These are phyloP conservation scores for Dynastes hyllus DNA, from an alignment of 2,888 invertebrate species.

Conservation along the genomic window DNA sequence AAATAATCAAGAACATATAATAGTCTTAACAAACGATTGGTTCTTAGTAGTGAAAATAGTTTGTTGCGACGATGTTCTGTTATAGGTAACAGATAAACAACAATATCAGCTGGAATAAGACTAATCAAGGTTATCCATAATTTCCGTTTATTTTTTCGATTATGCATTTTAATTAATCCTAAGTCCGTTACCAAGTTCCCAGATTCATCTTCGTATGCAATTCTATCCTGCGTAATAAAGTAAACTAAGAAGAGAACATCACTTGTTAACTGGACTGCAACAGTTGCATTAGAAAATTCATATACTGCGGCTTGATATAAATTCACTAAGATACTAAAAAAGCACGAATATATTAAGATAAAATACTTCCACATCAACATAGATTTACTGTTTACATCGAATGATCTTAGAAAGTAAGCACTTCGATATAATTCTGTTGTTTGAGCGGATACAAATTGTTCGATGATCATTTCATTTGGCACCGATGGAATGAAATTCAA, in stretches of 20 bases:
- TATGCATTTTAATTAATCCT: conserved; percentile 29
- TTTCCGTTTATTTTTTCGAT: conserved; percentile 30
- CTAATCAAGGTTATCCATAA: conserved; percentile 43
- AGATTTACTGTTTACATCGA: conserved; percentile 35
- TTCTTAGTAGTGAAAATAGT: conserved; percentile 30
- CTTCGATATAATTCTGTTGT: conserved; percentile 8
- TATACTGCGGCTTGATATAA: conserved; percentile 43
- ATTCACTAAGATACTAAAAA: conserved; percentile 37
- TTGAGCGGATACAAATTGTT: neutral
- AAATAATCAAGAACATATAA: conserved; percentile 48
- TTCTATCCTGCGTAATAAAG: conserved; percentile 42
- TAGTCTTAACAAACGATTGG: conserved; percentile 46
- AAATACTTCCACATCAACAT: conserved; percentile 37
- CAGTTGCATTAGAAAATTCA: conserved; percentile 17
- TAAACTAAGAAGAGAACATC: conserved; percentile 41
- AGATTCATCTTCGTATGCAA: conserved; percentile 49
- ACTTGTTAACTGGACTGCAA: conserved; percentile 38
- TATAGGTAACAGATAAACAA: conserved; percentile 20
- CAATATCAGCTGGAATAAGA: conserved; percentile 46
- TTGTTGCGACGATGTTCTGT: neutral
- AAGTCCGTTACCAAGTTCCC: conserved; percentile 46
- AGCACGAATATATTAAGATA: conserved; percentile 38
- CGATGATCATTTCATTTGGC: neutral
- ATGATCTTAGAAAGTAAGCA: conserved; percentile 31
- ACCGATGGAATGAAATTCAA: conserved; percentile 43